Evolutionary conservation across 2,888 invertebrate genomes (phyloP), one percentile per base, ranked within the genome.

Genomic region (Papilio protenor): DNA sequence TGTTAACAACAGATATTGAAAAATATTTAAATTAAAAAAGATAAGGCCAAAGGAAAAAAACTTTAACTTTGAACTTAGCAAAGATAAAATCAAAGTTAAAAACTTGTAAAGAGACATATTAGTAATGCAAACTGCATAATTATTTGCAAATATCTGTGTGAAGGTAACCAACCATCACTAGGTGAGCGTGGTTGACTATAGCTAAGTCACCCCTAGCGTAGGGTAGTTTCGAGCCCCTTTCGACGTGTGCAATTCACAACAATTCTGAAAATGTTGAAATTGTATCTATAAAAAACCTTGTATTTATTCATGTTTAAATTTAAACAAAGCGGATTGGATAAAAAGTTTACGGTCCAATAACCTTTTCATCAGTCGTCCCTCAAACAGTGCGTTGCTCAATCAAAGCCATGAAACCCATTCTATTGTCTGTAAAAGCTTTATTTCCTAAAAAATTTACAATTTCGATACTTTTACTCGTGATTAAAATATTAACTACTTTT

Each of bases 301-400:
- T 33, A 61, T 61, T 61, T 64, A 40, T 33, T 33, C 33, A 64
- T 33, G 61, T 64, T 33, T 64, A 16, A 64, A 64, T 33, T 40
- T 40, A n/a, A 66, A n/a, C 23, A 66, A n/a, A n/a, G 40, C 66
- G 40, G 11, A 66, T 64, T 8, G 40, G 11, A 66, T 40, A 66
- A 40, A 66, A 66, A 33, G 40, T 66, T 66, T 18, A 40, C 66
- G 40, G 66, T 40, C 40, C 66, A 66, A 66, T 66, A 73, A 47
- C 21, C 45, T 73, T 61, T 73, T 73, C 57, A 73, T 73, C 73
- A 23, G 45, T n/a, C 73, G 40, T 33, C 73, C 61, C 18, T 57
- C 18, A 61, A 73, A 73, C 61, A 61, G 21, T 21, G 47, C n/a
- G 73, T 21, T 59, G 57, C 61, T 73, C 16, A 59, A 73, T 73